A percentile compares a stretch with the other conserved stretches of the same genome.
These are phyloP conservation scores for Craseonycteris thonglongyai DNA, from an alignment of 2,113 vertebrate genomes.

Conservation along the genomic window DNA sequence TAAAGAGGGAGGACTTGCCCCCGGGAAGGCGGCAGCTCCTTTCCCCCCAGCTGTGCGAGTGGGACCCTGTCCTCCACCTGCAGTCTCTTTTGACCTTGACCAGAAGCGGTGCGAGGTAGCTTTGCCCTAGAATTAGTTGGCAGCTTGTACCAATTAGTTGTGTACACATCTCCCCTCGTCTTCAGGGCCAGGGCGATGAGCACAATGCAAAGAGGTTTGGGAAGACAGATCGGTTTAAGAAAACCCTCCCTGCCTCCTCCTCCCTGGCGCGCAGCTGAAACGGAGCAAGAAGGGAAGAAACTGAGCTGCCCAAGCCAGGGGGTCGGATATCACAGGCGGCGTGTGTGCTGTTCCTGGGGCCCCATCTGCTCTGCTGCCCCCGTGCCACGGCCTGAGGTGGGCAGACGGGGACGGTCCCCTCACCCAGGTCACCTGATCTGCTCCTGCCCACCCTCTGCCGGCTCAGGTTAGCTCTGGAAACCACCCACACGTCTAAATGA, in stretches of 20 bases:
- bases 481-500: not conserved
- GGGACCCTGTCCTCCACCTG: no score
- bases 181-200: not conserved
- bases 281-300: conserved; percentile 39
- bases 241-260: not conserved
- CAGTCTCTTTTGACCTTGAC: not conserved
- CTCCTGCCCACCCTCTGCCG: not conserved
- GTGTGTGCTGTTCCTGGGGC: not conserved
- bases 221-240: not conserved
- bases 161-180: not conserved
- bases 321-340: conserved; percentile 50
- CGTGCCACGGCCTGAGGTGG: not conserved
- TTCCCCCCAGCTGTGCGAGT: accelerated
- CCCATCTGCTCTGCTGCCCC: conserved; percentile 49
- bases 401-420: not conserved
- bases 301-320: not conserved
- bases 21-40: not conserved
- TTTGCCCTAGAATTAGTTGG: not conserved
- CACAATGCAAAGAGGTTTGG: not conserved
- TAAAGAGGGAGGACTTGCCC: not conserved
- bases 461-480: not conserved
- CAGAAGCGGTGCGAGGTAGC: not conserved
- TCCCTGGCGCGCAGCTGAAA: not conserved
- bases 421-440: not conserved
- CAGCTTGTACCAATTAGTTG: not conserved